A percentile compares a stretch with the other conserved stretches of the same genome.
These are phyloP conservation scores for Silvanus unidentatus DNA, from an alignment of 2,888 invertebrate species.

Conservation along the genomic window DNA sequence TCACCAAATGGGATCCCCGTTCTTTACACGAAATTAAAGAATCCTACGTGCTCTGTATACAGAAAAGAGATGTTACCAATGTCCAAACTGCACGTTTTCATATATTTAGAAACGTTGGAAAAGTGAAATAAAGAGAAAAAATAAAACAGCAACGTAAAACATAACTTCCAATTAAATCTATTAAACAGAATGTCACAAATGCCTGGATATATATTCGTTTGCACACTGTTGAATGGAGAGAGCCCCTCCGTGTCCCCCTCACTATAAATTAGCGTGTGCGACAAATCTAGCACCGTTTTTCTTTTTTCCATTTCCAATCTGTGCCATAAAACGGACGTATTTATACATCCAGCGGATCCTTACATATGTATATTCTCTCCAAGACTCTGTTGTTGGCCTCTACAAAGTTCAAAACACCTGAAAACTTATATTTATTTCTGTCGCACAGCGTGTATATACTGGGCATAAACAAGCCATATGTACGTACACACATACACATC, in stretches of 20 bases:
- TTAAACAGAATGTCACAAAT: slow-evolving; percentile 31
- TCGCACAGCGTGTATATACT: slow-evolving; percentile 17
- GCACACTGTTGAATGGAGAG: too few relatives aligned
- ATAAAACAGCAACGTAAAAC: slow-evolving; percentile 14
- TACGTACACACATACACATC: background rate
- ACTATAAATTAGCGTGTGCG: too few relatives aligned
- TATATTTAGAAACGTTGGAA: too few relatives aligned
- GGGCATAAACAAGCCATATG: too few relatives aligned
- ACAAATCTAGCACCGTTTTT: slow-evolving; percentile 26
- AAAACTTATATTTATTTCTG: slow-evolving; percentile 35
- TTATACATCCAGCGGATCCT: too few relatives aligned
- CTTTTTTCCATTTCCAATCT: slow-evolving; percentile 18
- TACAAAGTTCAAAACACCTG: slow-evolving; percentile 38
- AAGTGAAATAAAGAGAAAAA: slow-evolving; percentile 20
- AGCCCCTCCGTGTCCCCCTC: too few relatives aligned
- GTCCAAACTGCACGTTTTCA: too few relatives aligned
- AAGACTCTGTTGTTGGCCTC: slow-evolving; percentile 13
- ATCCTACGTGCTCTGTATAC: too few relatives aligned
- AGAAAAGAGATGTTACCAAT: too few relatives aligned
- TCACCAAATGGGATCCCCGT: too few relatives aligned
- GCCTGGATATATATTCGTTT: too few relatives aligned
- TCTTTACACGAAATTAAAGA: too few relatives aligned
- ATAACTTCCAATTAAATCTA: slow-evolving; percentile 33
- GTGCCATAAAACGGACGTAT: background rate
- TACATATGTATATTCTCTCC: background rate